Percentiles rank a stretch among this genome's conserved stretches.
Evolutionary conservation across 2,888 invertebrate species (phyloP).

Genomic region (Xestoiulus laeticollis): DNA sequence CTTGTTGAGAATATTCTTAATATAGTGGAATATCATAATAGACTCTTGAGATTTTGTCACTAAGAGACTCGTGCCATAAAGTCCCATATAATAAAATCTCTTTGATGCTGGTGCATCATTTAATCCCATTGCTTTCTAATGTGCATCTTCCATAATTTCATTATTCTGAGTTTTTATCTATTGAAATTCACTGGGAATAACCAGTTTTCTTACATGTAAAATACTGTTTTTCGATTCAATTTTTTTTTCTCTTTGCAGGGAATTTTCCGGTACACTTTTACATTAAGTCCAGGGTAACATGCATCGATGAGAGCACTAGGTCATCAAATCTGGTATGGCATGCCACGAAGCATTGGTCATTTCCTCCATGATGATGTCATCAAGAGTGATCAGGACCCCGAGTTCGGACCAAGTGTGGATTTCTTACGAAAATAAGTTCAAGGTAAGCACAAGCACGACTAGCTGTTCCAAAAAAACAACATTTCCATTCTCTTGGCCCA

Average conservation of each 20-base stretch:
- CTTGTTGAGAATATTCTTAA: too few relatives aligned
- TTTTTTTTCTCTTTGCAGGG: neutral
- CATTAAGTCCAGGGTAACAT: neutral
- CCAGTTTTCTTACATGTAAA: too few relatives aligned
- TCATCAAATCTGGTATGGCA: neutral
- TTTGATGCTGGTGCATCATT: too few relatives aligned
- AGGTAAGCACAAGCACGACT: neutral
- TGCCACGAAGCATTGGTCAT: slow-evolving; percentile 18
- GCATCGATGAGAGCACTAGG: neutral
- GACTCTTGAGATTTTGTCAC: too few relatives aligned
- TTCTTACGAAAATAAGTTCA: neutral
- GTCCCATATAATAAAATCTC: too few relatives aligned
- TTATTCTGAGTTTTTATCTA: too few relatives aligned
- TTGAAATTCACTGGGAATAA: too few relatives aligned
- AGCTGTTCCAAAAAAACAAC: neutral
- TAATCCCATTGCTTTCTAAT: too few relatives aligned
- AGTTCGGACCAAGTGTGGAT: neutral
- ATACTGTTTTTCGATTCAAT: neutral
- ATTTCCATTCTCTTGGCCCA: neutral
- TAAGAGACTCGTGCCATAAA: too few relatives aligned
- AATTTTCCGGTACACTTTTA: neutral
- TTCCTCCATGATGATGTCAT: slow-evolving; percentile 16
- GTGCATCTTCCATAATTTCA: too few relatives aligned
- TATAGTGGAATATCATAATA: too few relatives aligned
- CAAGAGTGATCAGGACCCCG: neutral